Evolutionary conservation across 2,113 vertebrate genomes (phyloP), one percentile per base, ranked within the genome.

Genomic region (Empidonax alnorum): DNA sequence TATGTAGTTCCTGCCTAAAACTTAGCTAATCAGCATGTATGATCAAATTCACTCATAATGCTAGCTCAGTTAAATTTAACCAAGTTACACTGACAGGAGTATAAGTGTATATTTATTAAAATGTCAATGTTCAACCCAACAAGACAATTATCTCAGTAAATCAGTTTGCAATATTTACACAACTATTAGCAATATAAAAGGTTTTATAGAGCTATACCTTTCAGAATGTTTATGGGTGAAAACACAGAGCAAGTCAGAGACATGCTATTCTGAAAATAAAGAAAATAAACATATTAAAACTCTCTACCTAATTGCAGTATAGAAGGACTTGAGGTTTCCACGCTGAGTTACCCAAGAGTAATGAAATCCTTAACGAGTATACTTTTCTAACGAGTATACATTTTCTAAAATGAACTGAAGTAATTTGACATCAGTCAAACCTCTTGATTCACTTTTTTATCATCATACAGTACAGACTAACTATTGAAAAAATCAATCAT

Each of bases 401-500:
- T 90, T 93, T 90, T 88, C 55, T 93, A 65, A 86, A 91, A 83
- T n/a, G 35, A 78, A 83, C 39, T 47, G 24, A 94, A 74, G 20
- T 77, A 78, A 86, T 63, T 7, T 88, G 61, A 61, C 8, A 0
- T 17, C 85, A 78, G 24, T 74, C 47, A 86, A 86, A 90, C 20
- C 41, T 78, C 68, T 52, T 39, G 65, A 75, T 93, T 92, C 69
- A 56, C 33, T 37, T 84, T 88, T 90, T 87, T 65, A 84, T 37
- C 85, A 46, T 56, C 75, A 71, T 86, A 63, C 66, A 92, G 62
- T 77, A 90, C 93, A 90, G 66, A 87, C 76, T 94, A 96, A 66
- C 91, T 96, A 94, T 24, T 65, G 79, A 90, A 94, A 96, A 94
- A 94, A 75, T 94, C 88, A 96, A 95, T 92, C 90, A 90, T 94